These are phyloP conservation scores for Eudasyphora cyanicolor DNA, from an alignment of 2,888 invertebrate species.

Conservation along the genomic window DNA sequence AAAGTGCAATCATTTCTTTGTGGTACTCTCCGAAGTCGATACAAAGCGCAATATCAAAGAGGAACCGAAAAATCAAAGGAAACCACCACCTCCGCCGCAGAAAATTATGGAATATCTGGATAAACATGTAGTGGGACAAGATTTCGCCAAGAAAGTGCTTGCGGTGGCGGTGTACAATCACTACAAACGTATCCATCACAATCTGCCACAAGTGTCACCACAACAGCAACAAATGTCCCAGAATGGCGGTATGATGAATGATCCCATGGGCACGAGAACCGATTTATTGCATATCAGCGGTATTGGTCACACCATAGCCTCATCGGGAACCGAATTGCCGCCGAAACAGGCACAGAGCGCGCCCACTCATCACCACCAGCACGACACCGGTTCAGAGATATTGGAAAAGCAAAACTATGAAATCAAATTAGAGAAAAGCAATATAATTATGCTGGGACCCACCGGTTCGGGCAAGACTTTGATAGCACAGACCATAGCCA, in stretches of 20 bases:
- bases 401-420: constrained; percentile 91
- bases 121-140: constrained; percentile 98
- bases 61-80: constrained; percentile 85
- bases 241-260: constrained; percentile 66
- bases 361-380: constrained; percentile 66
- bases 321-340: constrained; percentile 76
- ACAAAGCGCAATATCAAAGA: constrained; percentile 93
- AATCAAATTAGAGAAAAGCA: constrained; percentile 95
- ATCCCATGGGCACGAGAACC: constrained; percentile 75
- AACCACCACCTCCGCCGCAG: constrained; percentile 96
- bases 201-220: constrained; percentile 83
- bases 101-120: constrained; percentile 98
- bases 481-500: constrained; percentile 97
- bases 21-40: constrained; percentile 95
- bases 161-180: constrained; percentile 99
- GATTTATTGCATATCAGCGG: constrained; percentile 93
- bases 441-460: constrained; percentile 96
- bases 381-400: constrained; percentile 86
- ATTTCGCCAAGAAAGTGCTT: constrained; percentile 97
- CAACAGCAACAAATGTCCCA: constrained; percentile 70
- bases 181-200: constrained; percentile 98
- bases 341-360: constrained; percentile 70
- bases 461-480: constrained; percentile 99
- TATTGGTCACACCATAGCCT: constrained; percentile 85
- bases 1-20: constrained; percentile 98